Evolutionary conservation across 2,888 invertebrate genomes (phyloP).

Genomic region (Cephus rjabovi): DNA sequence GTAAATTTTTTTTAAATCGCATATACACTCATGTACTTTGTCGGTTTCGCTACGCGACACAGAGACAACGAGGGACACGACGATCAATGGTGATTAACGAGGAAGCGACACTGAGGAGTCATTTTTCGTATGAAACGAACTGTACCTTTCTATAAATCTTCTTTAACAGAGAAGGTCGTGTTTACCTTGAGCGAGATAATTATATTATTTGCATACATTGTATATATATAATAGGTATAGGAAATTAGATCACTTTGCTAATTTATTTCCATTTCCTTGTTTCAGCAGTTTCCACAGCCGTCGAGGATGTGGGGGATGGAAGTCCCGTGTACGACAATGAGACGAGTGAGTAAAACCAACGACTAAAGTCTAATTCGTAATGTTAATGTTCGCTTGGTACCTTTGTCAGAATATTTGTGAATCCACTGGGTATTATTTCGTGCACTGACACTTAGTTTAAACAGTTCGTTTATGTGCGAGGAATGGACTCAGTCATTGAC

Average conservation of each 20-base stretch:
- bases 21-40: background rate
- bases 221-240: background rate
- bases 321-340: slow-evolving; percentile 54
- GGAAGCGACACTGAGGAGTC: background rate
- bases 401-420: background rate
- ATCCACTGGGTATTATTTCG: background rate
- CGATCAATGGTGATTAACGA: no score
- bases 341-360: slow-evolving; percentile 49
- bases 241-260: background rate
- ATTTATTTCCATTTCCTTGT: slow-evolving; percentile 20
- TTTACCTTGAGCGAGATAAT: background rate
- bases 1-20: background rate
- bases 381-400: background rate
- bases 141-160: background rate
- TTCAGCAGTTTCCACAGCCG: slow-evolving; percentile 57
- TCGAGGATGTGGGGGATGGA: slow-evolving; percentile 55
- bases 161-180: background rate
- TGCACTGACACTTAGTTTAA: background rate
- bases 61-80: no score
- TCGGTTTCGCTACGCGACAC: background rate
- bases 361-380: background rate
- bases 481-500: background rate
- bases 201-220: background rate
- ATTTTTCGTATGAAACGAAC: background rate
- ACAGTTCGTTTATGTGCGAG: background rate